These are phyloP conservation scores for Marasmarcha lunaedactyla DNA, from an alignment of 2,888 invertebrate species.

Conservation along the genomic window DNA sequence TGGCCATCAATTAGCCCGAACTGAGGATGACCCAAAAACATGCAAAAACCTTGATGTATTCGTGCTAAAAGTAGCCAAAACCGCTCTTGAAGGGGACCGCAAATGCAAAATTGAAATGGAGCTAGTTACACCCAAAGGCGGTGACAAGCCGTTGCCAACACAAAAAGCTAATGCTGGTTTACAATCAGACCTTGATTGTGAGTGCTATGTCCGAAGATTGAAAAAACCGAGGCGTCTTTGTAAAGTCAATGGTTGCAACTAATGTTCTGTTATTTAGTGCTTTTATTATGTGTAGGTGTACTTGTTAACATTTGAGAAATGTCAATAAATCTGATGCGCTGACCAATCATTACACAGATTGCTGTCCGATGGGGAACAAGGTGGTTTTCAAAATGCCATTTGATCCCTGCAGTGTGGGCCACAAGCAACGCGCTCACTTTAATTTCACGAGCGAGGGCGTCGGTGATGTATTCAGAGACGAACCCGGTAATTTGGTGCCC, in stretches of 20 bases:
- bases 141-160: constrained; percentile 65
- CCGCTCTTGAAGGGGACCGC: constrained; percentile 72
- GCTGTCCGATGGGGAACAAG: constrained; percentile 62
- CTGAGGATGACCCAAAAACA: constrained; percentile 39
- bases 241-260: too few relatives aligned
- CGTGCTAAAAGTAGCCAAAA: constrained; percentile 76
- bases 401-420: constrained; percentile 43
- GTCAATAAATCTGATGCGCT: not conserved
- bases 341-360: constrained; percentile 44
- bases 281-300: too few relatives aligned
- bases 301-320: too few relatives aligned
- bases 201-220: constrained; percentile 32
- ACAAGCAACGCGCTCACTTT: constrained; percentile 54
- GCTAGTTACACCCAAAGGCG: constrained; percentile 74
- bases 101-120: constrained; percentile 76
- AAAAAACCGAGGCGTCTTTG: constrained; percentile 24
- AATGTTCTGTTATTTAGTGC: too few relatives aligned
- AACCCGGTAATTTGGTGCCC: constrained; percentile 39
- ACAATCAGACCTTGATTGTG: constrained; percentile 48
- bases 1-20: constrained; percentile 35
- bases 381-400: constrained; percentile 54
- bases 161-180: constrained; percentile 34
- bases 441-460: constrained; percentile 50
- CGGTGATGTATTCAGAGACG: constrained; percentile 49
- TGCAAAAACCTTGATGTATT: constrained; percentile 64